Base-by-base conservation (phyloP, 2,113 vertebrate genomes). In the Neofelis nebulosa region DNA sequence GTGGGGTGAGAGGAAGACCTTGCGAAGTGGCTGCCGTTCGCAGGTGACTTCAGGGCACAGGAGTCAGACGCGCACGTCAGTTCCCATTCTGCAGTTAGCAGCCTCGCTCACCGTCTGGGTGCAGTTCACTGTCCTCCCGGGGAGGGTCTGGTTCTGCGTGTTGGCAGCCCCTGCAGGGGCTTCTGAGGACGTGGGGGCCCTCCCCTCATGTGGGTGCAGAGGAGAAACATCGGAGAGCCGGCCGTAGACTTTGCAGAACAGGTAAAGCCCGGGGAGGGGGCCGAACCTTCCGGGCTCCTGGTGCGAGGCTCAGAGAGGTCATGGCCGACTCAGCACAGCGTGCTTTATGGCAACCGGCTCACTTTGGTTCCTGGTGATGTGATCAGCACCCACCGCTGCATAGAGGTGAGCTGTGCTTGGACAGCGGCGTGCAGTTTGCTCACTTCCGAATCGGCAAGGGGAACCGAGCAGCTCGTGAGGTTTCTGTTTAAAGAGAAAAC, bases 381-480 rank as follows among this genome's bases (percentile, higher is more conserved):
- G 57, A 61, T 18, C 8, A 18, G 55, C 19, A 23, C 21, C 57
- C 7, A 8, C 57, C 2, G 1, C 15, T 7, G 5, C 1, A 15
- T 33, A 2, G 45, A 50, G 52, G 25, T 11, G n/a, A 7, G 41
- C 41, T n/a, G 12, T 0, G 1, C 0, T 14, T 7, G 29, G 52
- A 11, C 68, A n/a, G 6, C 4, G 1, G 5, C 0, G n/a, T 11
- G 48, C 7, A 4, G 0, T 5, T 6, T 5, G 2, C 10, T 45
- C 33, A 1, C 19, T 5, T 3, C 2, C 14, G 45, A 74, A 29
- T 55, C 21, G 6, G 63, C 36, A 1, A 2, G 65, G 33, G 36
- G 3, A 29, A 2, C 2, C 29, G 8, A 3, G 21, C 1, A 9
- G 8, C 6, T 8, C 3, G 18, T n/a, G 14, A 83, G 13, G 23